Evolutionary conservation across 2,888 invertebrate species (phyloP).

Genomic region (Congeria kusceri): DNA sequence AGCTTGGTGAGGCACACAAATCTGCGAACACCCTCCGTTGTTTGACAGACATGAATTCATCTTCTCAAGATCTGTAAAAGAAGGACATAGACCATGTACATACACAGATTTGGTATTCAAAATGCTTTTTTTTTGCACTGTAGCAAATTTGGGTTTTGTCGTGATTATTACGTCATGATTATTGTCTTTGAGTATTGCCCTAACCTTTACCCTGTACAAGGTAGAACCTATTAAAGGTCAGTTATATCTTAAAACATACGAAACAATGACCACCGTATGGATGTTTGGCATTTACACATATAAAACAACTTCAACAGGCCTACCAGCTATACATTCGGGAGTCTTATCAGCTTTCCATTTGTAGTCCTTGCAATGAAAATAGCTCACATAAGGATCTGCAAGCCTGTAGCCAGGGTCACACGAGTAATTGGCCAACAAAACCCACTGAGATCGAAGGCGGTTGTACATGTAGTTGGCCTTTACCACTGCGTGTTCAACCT

Average conservation of each 20-base stretch:
- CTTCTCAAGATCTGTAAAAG: neutral
- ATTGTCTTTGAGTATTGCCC: too few relatives aligned
- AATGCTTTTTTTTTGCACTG: too few relatives aligned
- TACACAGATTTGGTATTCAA: too few relatives aligned
- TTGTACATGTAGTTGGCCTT: constrained; percentile 60
- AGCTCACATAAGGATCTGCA: constrained; percentile 42
- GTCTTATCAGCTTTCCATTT: constrained; percentile 57
- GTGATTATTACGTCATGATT: too few relatives aligned
- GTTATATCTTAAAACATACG: too few relatives aligned
- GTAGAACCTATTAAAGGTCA: too few relatives aligned
- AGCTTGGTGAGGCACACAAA: constrained; percentile 59
- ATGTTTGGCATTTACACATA: neutral
- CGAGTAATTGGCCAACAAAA: constrained; percentile 64
- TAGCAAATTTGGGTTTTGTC: too few relatives aligned
- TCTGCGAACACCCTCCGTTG: constrained; percentile 77
- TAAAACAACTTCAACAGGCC: neutral
- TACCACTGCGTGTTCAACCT: constrained; percentile 44
- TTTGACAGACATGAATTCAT: constrained; percentile 63
- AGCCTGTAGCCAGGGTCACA: constrained; percentile 60
- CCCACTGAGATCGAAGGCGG: constrained; percentile 47
- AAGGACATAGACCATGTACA: too few relatives aligned
- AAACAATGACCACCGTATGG: neutral
- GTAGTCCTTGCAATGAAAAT: constrained; percentile 64
- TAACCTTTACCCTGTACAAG: too few relatives aligned
- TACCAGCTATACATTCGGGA: constrained; percentile 52